These are phyloP conservation scores for Drosophila ficusphila DNA, from an alignment of 1,140 invertebrate genomes.

Conservation along the genomic window DNA sequence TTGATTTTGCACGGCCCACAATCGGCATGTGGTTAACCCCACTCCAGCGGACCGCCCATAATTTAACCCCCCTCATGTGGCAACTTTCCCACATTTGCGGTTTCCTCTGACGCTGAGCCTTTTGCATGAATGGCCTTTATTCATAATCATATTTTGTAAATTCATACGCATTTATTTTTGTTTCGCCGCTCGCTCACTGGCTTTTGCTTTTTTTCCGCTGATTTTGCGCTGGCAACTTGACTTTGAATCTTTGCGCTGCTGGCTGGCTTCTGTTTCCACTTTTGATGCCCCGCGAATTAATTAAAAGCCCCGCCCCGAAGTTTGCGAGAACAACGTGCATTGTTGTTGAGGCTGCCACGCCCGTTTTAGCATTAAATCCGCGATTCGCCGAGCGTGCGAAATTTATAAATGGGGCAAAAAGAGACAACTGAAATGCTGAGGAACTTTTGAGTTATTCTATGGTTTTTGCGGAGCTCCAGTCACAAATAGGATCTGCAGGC, in stretches of 20 bases:
- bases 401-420: constrained; percentile 34
- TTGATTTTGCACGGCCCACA: constrained; percentile 61
- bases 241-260: constrained; percentile 58
- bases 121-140: constrained; percentile 75
- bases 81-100: constrained; percentile 60
- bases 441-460: constrained; percentile 38
- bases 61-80: constrained; percentile 35
- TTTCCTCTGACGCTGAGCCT: constrained; percentile 30
- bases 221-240: constrained; percentile 57
- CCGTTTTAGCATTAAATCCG: constrained; percentile 45
- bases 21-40: constrained; percentile 64
- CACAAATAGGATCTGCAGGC: constrained; percentile 38
- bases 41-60: constrained; percentile 4
- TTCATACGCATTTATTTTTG: constrained; percentile 41
- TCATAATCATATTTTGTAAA: constrained; percentile 65
- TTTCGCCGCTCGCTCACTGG: constrained; percentile 1
- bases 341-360: constrained; percentile 47
- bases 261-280: constrained; percentile 30
- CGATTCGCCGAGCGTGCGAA: constrained; percentile 38
- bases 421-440: background rate
- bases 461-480: constrained; percentile 22
- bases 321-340: constrained; percentile 62
- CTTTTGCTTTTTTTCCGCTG: constrained; percentile 18
- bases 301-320: constrained; percentile 63
- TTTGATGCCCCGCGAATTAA: constrained; percentile 62